A percentile compares a stretch with the other conserved stretches of the same genome.
Evolutionary conservation across 1,140 invertebrate species (phyloP).

Genomic region (Trichoplusia ni): DNA sequence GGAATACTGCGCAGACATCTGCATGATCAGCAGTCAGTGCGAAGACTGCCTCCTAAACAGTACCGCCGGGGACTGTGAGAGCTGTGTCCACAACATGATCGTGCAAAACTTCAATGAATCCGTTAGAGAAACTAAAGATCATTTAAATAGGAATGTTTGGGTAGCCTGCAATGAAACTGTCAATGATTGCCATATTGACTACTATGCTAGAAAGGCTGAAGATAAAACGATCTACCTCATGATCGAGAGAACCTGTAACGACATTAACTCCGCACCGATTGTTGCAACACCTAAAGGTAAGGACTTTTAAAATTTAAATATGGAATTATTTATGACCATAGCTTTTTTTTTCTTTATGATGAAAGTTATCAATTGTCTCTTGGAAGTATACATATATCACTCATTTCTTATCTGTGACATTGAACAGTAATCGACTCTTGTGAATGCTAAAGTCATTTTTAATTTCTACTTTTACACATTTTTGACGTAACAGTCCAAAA

Average conservation of each 20-base stretch:
- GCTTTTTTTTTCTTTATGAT: too few relatives aligned
- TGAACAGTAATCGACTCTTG: conserved; percentile 7
- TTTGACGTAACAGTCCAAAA: not conserved
- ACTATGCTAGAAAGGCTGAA: conserved; percentile 56
- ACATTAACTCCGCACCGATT: conserved; percentile 26
- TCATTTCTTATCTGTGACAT: conserved; percentile 6
- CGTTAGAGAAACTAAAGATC: conserved; percentile 40
- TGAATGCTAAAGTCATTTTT: conserved; percentile 12
- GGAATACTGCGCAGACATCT: conserved; percentile 62
- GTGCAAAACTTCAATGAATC: conserved; percentile 47
- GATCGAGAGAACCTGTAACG: conserved; percentile 46
- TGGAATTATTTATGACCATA: too few relatives aligned
- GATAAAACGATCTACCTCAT: conserved; percentile 49
- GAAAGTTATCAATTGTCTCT: too few relatives aligned
- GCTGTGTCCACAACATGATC: conserved; percentile 43
- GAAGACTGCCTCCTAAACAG: conserved; percentile 48
- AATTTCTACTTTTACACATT: too few relatives aligned
- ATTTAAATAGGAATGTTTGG: conserved; percentile 53
- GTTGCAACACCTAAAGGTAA: conserved; percentile 50
- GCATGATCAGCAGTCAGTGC: conserved; percentile 52
- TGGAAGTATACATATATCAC: not conserved
- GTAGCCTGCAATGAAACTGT: conserved; percentile 55
- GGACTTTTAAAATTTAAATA: too few relatives aligned
- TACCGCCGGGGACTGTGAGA: conserved; percentile 48
- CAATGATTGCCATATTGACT: conserved; percentile 51